Percentiles rank a stretch among this genome's conserved stretches.
These are phyloP conservation scores for Aporophyla nigra DNA, from an alignment of 2,888 invertebrate genomes.

Conservation along the genomic window DNA sequence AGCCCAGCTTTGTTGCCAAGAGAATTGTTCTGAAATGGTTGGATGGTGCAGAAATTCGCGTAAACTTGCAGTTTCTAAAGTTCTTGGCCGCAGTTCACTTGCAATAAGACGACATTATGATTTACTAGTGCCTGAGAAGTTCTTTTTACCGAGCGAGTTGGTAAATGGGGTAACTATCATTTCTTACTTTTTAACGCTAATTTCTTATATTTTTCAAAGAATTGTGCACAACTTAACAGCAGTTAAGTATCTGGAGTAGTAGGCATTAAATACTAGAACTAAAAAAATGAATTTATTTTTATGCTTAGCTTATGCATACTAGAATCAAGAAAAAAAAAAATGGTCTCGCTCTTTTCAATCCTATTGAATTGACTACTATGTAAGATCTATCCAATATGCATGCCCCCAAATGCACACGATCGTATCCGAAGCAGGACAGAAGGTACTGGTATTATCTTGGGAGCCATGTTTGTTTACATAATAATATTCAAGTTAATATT, in stretches of 20 bases:
- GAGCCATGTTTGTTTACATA: conserved; percentile 20
- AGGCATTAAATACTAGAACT: neutral
- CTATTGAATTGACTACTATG: neutral
- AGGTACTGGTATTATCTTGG: conserved; percentile 16
- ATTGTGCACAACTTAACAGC: neutral
- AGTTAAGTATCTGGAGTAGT: neutral
- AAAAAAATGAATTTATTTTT: neutral
- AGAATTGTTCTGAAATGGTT: conserved; percentile 44
- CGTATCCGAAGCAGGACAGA: conserved; percentile 3
- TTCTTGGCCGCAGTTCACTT: conserved; percentile 51
- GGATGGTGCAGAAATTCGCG: conserved; percentile 14
- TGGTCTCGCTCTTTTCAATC: neutral
- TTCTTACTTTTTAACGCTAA: conserved; percentile 6
- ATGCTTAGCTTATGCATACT: too few species aligned
- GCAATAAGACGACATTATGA: conserved; percentile 53
- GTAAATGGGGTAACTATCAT: too few species aligned
- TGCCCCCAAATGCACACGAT: conserved; percentile 20
- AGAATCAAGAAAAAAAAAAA: neutral
- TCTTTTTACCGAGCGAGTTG: conserved; percentile 40
- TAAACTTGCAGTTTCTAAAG: conserved; percentile 46
- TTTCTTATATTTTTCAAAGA: neutral
- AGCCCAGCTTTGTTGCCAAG: conserved; percentile 45
- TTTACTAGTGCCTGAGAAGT: conserved; percentile 38
- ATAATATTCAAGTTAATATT: too few species aligned
- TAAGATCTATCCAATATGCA: conserved; percentile 45